A percentile compares a stretch with the other conserved stretches of the same genome.
Conservation (phyloP, 2,888 invertebrate species). For the Rhopalosiphum nymphaeae region DNA sequence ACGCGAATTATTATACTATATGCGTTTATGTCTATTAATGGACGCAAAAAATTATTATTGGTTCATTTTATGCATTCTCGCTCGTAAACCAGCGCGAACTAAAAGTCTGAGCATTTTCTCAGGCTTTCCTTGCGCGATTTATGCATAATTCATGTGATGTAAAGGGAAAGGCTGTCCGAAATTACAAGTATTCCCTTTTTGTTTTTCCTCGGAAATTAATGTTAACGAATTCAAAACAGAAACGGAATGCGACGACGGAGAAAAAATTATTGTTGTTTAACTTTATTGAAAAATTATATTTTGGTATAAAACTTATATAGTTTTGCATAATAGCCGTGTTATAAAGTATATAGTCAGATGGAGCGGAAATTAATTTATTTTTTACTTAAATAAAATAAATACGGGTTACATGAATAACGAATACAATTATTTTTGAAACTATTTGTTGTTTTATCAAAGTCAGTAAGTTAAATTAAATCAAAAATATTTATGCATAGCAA, state of each 20-base stretch:
- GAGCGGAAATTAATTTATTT: neutral
- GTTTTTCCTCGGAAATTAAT: slow-evolving; percentile 54
- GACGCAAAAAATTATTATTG: slow-evolving; percentile 10
- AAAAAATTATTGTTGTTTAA: slow-evolving; percentile 56
- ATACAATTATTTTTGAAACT: neutral
- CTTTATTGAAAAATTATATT: slow-evolving; percentile 55
- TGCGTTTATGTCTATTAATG: slow-evolving; percentile 15
- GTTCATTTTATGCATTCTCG: neutral
- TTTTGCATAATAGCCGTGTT: slow-evolving; percentile 26
- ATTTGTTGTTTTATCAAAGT: neutral
- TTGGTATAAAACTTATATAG: slow-evolving; percentile 2
- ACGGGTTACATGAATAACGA: neutral
- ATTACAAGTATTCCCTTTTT: slow-evolving; percentile 58
- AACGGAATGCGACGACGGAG: neutral
- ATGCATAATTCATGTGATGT: slow-evolving; percentile 59
- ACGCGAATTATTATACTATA: neutral
- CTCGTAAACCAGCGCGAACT: neutral
- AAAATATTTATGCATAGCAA: neutral
- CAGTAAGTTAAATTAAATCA: neutral
- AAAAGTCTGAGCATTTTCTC: slow-evolving; percentile 19
- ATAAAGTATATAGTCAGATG: neutral
- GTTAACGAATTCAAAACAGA: slow-evolving; percentile 54
- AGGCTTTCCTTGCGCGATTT: slow-evolving; percentile 14
- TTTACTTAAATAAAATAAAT: neutral
- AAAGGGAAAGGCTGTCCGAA: slow-evolving; percentile 36